Evolutionary conservation across 2,797 vertebrate species (phyloP).

Genomic region (Pelochelys cantorii): DNA sequence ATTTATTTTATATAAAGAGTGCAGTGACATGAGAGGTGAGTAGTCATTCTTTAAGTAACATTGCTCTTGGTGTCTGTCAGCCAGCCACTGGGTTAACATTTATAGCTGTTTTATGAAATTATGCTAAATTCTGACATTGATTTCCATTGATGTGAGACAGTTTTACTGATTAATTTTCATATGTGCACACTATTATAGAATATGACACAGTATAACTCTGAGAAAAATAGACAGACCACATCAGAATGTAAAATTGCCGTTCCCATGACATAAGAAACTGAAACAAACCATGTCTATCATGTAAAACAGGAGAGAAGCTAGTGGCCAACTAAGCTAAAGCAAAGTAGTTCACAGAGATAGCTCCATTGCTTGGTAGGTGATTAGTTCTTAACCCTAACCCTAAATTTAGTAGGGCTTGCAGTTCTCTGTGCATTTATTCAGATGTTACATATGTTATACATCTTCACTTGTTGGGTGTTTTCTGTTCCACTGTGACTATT

Average conservation of each 20-base stretch:
- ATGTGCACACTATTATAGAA: neutral
- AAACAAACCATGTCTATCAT: neutral
- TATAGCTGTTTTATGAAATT: constrained; percentile 16
- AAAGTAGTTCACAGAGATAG: neutral
- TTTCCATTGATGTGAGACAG: constrained; percentile 44
- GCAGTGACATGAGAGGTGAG: neutral
- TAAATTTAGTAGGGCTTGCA: accelerated
- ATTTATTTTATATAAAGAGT: neutral
- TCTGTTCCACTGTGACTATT: accelerated
- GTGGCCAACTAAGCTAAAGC: neutral
- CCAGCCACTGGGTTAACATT: neutral
- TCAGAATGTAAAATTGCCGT: constrained; percentile 20
- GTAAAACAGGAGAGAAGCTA: constrained; percentile 2
- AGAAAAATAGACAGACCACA: constrained; percentile 33
- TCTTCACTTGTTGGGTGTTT: accelerated
- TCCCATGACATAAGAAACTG: neutral
- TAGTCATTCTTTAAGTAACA: neutral
- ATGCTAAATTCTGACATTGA: constrained; percentile 43
- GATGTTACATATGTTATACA: neutral
- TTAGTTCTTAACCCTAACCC: accelerated
- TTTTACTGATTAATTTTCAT: constrained; percentile 19
- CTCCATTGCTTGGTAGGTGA: neutral
- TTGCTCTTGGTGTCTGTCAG: neutral
- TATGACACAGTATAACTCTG: neutral
- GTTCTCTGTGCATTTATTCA: neutral